Conservation (phyloP, 2,888 invertebrate genomes). For the Parnassius glacialis region DNA sequence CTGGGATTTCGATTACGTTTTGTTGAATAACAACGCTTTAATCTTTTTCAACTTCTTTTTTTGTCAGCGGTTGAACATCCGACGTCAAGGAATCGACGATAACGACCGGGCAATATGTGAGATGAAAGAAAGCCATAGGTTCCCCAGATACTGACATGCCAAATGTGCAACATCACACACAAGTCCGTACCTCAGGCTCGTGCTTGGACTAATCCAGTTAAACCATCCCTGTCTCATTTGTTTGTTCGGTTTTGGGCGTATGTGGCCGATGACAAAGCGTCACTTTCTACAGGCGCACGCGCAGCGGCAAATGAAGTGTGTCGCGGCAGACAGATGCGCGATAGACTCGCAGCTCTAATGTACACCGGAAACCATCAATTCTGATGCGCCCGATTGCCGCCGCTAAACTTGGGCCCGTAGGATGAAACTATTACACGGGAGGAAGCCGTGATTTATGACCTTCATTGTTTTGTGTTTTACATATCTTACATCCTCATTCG, state of each 20-base stretch:
- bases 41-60: constrained; percentile 21
- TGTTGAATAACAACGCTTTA: constrained; percentile 22
- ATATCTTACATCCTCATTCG: constrained; percentile 58
- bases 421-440: constrained; percentile 71
- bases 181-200: constrained; percentile 37
- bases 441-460: constrained; percentile 77
- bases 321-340: constrained; percentile 75
- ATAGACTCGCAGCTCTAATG: constrained; percentile 68
- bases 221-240: constrained; percentile 44
- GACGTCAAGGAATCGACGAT: constrained; percentile 39
- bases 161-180: constrained; percentile 32
- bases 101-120: constrained; percentile 38
- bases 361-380: constrained; percentile 79
- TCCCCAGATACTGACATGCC: constrained; percentile 45
- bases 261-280: constrained; percentile 63
- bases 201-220: constrained; percentile 32
- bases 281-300: constrained; percentile 76
- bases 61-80: constrained; percentile 32
- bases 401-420: constrained; percentile 69
- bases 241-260: constrained; percentile 65
- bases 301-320: constrained; percentile 77
- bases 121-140: constrained; percentile 47
- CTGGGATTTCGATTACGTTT: constrained; percentile 27
- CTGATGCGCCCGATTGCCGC: constrained; percentile 74
- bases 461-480: constrained; percentile 73